Percentiles rank a stretch among this genome's conserved stretches.
These are phyloP conservation scores for Lomographa bimaculata DNA, from an alignment of 2,888 invertebrate genomes.

Conservation along the genomic window DNA sequence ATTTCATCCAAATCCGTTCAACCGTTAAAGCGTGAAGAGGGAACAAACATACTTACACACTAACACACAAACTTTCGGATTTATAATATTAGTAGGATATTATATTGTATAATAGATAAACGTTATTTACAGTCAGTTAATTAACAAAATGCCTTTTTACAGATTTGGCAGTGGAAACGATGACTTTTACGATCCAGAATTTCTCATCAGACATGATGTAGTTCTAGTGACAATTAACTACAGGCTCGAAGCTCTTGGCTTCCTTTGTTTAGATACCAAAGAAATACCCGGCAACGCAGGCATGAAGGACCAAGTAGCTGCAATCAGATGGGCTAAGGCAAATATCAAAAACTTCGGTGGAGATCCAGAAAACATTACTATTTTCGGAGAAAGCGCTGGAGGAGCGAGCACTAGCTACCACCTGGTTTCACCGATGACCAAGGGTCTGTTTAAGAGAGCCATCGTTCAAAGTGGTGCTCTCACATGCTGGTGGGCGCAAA, in stretches of 20 bases:
- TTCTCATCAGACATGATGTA: constrained; percentile 57
- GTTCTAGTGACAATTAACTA: constrained; percentile 70
- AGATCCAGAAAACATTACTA: constrained; percentile 64
- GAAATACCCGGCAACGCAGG: constrained; percentile 74
- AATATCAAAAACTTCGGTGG: constrained; percentile 69
- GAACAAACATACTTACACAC: no score
- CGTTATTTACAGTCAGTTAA: no score
- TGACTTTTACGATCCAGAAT: constrained; percentile 62
- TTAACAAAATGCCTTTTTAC: neutral
- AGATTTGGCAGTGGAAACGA: constrained; percentile 56
- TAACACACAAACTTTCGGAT: no score
- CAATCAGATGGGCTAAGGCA: constrained; percentile 63
- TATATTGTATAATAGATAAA: no score
- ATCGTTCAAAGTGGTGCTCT: constrained; percentile 89
- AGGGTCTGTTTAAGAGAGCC: constrained; percentile 66
- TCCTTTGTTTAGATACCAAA: constrained; percentile 60
- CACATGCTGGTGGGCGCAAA: constrained; percentile 77
- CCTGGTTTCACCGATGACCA: constrained; percentile 68
- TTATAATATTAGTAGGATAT: no score
- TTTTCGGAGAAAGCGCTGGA: constrained; percentile 74
- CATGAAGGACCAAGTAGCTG: constrained; percentile 74
- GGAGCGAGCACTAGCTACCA: constrained; percentile 56
- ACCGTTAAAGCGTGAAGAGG: no score
- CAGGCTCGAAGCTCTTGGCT: constrained; percentile 64
- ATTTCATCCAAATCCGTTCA: no score